Conservation (phyloP, 2,797 vertebrate genomes). For the Catamblyrhynchus diadema region DNA sequence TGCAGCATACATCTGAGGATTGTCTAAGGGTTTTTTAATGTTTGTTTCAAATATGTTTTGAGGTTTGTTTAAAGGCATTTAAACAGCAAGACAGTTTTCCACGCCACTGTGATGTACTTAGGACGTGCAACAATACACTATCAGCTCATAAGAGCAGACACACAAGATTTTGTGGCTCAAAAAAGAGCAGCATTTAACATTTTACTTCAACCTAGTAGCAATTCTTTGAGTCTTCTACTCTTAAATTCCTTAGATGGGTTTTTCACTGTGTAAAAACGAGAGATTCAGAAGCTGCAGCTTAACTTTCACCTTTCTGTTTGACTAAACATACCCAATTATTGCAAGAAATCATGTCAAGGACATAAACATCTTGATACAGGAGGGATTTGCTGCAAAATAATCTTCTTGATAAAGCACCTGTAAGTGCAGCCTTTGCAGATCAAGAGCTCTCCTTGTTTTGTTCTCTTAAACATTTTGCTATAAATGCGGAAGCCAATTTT, state of each 20-base stretch:
- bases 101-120: accelerated
- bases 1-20: neutral
- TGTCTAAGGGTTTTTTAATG: neutral
- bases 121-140: neutral
- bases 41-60: neutral
- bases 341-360: neutral
- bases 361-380: neutral
- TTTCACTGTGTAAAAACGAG: neutral
- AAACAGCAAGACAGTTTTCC: neutral
- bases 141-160: neutral
- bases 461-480: neutral
- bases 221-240: neutral
- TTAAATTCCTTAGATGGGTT: neutral
- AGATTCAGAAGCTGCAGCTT: neutral
- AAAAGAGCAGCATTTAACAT: neutral
- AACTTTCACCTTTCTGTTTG: neutral
- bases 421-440: neutral
- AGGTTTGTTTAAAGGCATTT: neutral
- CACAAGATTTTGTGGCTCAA: neutral
- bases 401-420: neutral
- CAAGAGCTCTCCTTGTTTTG: neutral
- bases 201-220: neutral
- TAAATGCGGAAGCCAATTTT: neutral
- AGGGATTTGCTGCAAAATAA: neutral
- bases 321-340: neutral